These are phyloP conservation scores for Zhuqinia jingwanae DNA, from an alignment of 2,888 invertebrate species.

Conservation along the genomic window DNA sequence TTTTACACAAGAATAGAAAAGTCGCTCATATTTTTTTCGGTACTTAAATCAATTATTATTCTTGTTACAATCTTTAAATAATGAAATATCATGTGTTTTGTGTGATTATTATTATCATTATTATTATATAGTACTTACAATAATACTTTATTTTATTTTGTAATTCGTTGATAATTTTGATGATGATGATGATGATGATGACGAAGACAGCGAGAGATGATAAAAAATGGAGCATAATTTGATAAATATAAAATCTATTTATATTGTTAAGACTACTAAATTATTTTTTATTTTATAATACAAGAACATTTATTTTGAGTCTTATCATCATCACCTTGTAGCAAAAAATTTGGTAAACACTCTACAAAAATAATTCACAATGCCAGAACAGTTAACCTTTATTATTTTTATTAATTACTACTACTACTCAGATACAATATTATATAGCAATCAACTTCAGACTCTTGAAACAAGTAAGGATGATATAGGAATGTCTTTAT, in stretches of 20 bases:
- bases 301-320: neutral
- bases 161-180: neutral
- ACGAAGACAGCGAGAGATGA: neutral
- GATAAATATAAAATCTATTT: neutral
- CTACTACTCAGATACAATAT: no score
- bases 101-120: constrained; percentile 33
- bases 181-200: neutral
- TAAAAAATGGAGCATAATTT: neutral
- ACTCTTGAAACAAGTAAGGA: no score
- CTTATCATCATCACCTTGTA: neutral
- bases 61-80: constrained; percentile 46
- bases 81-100: constrained; percentile 32
- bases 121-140: constrained; percentile 1
- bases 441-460: no score
- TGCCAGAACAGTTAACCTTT: neutral
- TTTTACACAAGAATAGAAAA: neutral
- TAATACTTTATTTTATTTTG: constrained; percentile 4
- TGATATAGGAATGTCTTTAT: no score
- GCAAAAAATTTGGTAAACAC: no score
- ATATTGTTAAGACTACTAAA: constrained; percentile 21
- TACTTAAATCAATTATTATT: constrained; percentile 35
- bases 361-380: neutral
- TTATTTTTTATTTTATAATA: constrained; percentile 29
- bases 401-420: no score
- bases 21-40: constrained; percentile 43